These are phyloP conservation scores for Tribolium freemani DNA, from an alignment of 2,888 invertebrate species.

Conservation along the genomic window DNA sequence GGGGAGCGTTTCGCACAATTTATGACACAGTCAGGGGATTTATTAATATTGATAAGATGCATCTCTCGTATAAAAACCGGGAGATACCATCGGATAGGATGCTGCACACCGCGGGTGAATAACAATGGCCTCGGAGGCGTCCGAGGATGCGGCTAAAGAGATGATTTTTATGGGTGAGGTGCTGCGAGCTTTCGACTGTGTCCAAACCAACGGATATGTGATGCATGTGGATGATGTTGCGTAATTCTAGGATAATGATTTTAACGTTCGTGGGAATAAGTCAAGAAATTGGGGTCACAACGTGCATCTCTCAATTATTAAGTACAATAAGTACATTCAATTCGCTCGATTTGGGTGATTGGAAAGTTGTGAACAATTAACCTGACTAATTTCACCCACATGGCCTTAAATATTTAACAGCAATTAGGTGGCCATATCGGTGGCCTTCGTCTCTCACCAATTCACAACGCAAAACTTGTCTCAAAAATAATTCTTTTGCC, in stretches of 20 bases:
- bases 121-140: constrained; percentile 15
- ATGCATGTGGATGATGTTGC: neutral
- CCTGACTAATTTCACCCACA: constrained; percentile 15
- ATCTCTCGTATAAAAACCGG: too few species aligned
- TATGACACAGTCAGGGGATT: neutral
- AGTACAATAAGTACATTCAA: neutral
- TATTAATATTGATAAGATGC: constrained; percentile 37
- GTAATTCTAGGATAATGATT: neutral
- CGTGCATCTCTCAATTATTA: neutral
- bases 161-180: constrained; percentile 15
- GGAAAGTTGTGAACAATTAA: constrained; percentile 8
- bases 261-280: neutral
- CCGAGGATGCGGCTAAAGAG: neutral
- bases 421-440: constrained; percentile 1
- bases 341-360: constrained; percentile 1
- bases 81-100: constrained; percentile 39
- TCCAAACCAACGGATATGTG: neutral
- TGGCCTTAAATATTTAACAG: constrained; percentile 4
- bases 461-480: too few species aligned
- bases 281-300: neutral
- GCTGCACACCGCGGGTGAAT: constrained; percentile 39
- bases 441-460: neutral
- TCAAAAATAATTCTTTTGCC: too few species aligned
- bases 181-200: neutral
- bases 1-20: constrained; percentile 22